These are phyloP conservation scores for Hucho hucho DNA, from an alignment of 2,113 vertebrate genomes.

Conservation along the genomic window DNA sequence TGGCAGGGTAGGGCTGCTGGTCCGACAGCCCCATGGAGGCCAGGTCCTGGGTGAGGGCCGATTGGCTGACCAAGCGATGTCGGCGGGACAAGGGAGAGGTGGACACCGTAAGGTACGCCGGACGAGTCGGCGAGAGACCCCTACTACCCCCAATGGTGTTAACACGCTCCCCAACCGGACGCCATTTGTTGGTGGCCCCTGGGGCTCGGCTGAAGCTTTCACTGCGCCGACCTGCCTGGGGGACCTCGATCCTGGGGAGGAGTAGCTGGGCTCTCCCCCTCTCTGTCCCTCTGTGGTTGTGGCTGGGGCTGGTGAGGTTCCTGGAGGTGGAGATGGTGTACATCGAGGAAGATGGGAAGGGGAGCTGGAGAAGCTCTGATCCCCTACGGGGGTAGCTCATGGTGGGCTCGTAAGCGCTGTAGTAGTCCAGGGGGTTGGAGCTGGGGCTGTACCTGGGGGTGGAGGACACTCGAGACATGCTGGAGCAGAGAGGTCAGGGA, in stretches of 20 bases:
- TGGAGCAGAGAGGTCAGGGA: conserved; percentile 53
- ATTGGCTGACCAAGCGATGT: conserved; percentile 78
- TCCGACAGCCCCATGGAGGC: conserved; percentile 71
- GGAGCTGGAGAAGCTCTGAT: conserved; percentile 58
- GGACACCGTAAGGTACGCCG: conserved; percentile 8
- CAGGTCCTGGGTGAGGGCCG: conserved; percentile 76
- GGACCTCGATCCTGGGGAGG: conserved; percentile 49
- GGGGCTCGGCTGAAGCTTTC: conserved; percentile 68
- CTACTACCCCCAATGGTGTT: conserved; percentile 51
- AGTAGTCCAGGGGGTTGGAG: conserved; percentile 61
- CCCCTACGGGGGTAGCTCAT: conserved; percentile 62
- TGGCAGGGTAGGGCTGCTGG: conserved; percentile 39
- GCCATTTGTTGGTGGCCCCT: not conserved
- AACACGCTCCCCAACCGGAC: not conserved
- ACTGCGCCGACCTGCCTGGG: conserved; percentile 56
- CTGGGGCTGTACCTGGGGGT: conserved; percentile 76
- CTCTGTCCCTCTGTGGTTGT: conserved; percentile 49
- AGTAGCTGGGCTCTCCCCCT: conserved; percentile 56
- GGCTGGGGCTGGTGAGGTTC: conserved; percentile 61
- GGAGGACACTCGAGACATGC: conserved; percentile 85
- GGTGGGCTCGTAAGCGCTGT: conserved; percentile 65
- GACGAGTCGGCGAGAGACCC: conserved; percentile 57
- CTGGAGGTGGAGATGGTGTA: conserved; percentile 48
- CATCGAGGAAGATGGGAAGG: conserved; percentile 64
- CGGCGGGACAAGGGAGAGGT: conserved; percentile 56